A percentile compares a stretch with the other conserved stretches of the same genome.
phyloP scores from a whole-genome alignment of 2,888 invertebrate genomes.

The Thalpophila matura region DNA sequence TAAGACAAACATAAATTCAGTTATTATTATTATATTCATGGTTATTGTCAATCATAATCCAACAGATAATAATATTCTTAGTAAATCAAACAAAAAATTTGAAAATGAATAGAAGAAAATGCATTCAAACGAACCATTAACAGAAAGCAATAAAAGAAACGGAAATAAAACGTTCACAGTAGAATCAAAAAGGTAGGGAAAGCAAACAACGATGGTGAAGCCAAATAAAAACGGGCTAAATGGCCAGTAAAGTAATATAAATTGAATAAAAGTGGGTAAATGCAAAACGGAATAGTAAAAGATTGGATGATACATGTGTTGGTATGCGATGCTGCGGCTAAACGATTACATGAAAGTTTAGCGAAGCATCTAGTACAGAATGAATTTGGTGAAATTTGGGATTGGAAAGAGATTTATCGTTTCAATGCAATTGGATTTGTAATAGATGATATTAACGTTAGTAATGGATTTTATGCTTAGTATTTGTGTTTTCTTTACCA shows the following conservation, averaged over 20 bases:
- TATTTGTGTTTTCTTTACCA: constrained; percentile 1
- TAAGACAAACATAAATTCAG: no score
- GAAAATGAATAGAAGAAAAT: constrained; percentile 30
- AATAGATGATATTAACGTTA: constrained; percentile 10
- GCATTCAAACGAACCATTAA: constrained; percentile 28
- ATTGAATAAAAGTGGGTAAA: constrained; percentile 59
- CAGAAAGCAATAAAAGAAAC: constrained; percentile 36
- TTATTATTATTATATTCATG: neutral
- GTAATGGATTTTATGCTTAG: constrained; percentile 13
- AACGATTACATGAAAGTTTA: constrained; percentile 65
- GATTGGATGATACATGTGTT: constrained; percentile 56
- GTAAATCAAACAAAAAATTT: neutral
- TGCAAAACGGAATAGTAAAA: constrained; percentile 68
- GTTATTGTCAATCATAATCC: neutral
- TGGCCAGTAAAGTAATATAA: constrained; percentile 50
- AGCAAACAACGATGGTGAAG: constrained; percentile 41
- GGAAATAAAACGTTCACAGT: constrained; percentile 48
- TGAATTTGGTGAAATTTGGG: constrained; percentile 39
- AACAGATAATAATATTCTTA: neutral
- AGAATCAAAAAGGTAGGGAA: constrained; percentile 41
- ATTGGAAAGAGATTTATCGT: constrained; percentile 49
- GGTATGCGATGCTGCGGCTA: constrained; percentile 46
- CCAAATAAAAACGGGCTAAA: constrained; percentile 57
- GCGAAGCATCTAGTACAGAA: constrained; percentile 48
- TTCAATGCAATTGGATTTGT: constrained; percentile 39